Conservation (phyloP, 2,797 vertebrate genomes). For the Phylloscopus collybita region DNA sequence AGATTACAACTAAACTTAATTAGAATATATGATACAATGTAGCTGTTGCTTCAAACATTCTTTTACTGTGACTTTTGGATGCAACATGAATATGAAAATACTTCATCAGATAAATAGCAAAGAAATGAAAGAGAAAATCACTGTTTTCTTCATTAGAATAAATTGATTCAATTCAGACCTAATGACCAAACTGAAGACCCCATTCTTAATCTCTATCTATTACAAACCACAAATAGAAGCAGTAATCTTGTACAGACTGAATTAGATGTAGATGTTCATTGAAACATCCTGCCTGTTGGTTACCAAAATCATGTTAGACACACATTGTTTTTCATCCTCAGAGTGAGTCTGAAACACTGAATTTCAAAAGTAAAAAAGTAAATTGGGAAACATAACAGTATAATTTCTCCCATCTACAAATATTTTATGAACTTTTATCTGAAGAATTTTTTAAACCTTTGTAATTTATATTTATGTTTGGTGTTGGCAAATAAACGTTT, state of each 20-base stretch:
- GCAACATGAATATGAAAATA: background rate
- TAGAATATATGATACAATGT: background rate
- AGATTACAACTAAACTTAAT: background rate
- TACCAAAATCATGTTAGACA: background rate
- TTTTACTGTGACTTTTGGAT: background rate
- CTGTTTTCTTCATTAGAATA: background rate
- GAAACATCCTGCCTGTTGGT: background rate
- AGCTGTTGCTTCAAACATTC: background rate
- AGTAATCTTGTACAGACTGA: background rate
- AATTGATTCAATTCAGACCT: background rate
- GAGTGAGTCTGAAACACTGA: background rate
- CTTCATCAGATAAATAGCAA: background rate
- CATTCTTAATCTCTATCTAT: background rate
- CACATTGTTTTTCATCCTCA: background rate
- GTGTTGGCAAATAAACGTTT: background rate
- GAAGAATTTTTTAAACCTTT: background rate
- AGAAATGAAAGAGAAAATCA: background rate
- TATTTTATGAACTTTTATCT: background rate
- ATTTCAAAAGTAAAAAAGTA: background rate
- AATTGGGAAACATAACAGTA: fast-evolving
- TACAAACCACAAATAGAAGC: background rate
- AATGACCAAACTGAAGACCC: background rate
- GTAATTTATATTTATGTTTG: background rate
- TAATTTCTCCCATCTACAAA: background rate
- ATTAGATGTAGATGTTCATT: background rate